phyloP scores from a whole-genome alignment of 2,888 invertebrate genomes.

The Eledona agricola region DNA sequence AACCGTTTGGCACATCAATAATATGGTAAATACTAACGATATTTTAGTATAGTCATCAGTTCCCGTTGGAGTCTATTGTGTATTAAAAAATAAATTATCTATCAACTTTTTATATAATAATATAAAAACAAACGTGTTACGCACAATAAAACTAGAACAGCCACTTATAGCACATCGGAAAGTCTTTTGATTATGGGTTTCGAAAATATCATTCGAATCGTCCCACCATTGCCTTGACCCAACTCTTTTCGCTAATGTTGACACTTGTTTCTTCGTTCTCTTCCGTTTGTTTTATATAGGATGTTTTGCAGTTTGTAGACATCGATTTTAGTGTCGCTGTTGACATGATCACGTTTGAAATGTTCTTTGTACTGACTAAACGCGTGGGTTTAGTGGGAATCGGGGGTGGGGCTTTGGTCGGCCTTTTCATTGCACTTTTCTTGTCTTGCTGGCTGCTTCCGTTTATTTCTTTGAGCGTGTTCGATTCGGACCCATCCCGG shows the following conservation, averaged over 20 bases:
- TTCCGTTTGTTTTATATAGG: slow-evolving; percentile 16
- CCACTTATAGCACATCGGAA: slow-evolving; percentile 49
- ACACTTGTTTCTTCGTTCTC: slow-evolving; percentile 15
- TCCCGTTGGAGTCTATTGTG: slow-evolving; percentile 3
- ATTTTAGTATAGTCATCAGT: slow-evolving; percentile 26
- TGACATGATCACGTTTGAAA: slow-evolving; percentile 32
- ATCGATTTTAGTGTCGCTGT: slow-evolving; percentile 28
- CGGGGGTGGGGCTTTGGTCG: slow-evolving; percentile 70
- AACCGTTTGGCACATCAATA: slow-evolving; percentile 26
- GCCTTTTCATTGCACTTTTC: slow-evolving; percentile 50
- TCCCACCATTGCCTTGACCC: slow-evolving; percentile 80
- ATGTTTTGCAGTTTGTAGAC: slow-evolving; percentile 17
- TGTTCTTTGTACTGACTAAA: slow-evolving; percentile 38
- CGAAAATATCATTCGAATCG: slow-evolving; percentile 70
- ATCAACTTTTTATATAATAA: slow-evolving; percentile 12
- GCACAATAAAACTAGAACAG: slow-evolving; percentile 42
- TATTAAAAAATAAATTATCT: slow-evolving; percentile 34
- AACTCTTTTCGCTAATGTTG: slow-evolving; percentile 65
- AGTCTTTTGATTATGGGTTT: slow-evolving; percentile 33
- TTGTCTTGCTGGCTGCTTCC: slow-evolving; percentile 16
- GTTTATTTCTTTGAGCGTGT: slow-evolving; percentile 11
- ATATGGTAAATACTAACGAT: slow-evolving; percentile 27
- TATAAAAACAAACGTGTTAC: slow-evolving; percentile 20
- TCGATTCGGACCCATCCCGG: slow-evolving; percentile 5
- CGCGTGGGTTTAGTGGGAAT: slow-evolving; percentile 70